phyloP scores from a whole-genome alignment of 2,113 vertebrate species.

The Pogona vitticeps region DNA sequence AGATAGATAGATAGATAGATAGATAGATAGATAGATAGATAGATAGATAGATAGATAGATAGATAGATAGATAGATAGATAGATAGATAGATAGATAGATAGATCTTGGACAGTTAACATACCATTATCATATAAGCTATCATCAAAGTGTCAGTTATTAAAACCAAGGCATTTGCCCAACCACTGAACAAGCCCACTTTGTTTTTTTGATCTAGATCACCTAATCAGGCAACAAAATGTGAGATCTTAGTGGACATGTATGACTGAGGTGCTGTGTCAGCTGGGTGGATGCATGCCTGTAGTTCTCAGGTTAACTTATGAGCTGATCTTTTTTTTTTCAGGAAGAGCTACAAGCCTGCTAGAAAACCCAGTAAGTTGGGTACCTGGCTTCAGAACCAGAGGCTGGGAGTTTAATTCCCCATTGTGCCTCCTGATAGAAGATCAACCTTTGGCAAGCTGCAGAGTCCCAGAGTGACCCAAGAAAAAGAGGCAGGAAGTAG shows the following conservation, averaged over 20 bases:
- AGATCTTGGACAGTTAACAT: neutral
- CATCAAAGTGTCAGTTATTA: neutral
- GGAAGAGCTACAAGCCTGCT: neutral
- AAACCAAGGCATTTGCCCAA: slow-evolving; percentile 8
- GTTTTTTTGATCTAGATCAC: neutral
- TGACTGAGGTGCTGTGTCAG: neutral
- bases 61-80: neutral
- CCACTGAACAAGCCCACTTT: neutral
- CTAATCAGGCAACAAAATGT: neutral
- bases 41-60: too few relatives aligned
- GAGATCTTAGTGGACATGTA: neutral
- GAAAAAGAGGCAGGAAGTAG: too few relatives aligned
- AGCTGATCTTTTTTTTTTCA: neutral
- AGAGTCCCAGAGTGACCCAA: too few relatives aligned
- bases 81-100: neutral
- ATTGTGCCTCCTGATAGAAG: too few relatives aligned
- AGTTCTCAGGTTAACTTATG: neutral
- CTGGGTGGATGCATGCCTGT: neutral
- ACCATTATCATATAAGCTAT: neutral
- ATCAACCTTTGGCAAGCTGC: too few relatives aligned
- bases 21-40: too few relatives aligned
- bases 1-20: too few relatives aligned
- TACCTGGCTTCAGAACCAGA: too few relatives aligned
- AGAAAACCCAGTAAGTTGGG: too few relatives aligned
- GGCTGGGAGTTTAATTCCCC: too few relatives aligned